Conservation (phyloP, 2,797 vertebrate species). For the Eulemur albifrons region DNA sequence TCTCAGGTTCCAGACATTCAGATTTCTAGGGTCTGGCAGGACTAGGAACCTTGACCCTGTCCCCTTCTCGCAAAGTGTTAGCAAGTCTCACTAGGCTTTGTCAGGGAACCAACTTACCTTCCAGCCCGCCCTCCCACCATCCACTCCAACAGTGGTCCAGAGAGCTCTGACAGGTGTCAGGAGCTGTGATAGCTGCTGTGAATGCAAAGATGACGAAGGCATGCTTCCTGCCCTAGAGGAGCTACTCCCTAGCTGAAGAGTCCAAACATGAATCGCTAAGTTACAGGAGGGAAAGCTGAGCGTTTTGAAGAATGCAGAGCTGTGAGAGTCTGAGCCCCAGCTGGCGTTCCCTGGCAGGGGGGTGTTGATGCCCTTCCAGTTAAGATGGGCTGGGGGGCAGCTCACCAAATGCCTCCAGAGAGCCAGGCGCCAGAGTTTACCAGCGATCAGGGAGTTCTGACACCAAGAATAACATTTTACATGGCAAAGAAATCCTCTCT, state of each 20-base stretch:
- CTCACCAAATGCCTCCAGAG: background rate
- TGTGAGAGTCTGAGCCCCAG: fast-evolving
- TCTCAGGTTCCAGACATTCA: background rate
- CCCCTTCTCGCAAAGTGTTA: background rate
- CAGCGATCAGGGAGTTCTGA: background rate
- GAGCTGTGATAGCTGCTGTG: background rate
- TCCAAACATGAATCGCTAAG: background rate
- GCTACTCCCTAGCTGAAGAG: background rate
- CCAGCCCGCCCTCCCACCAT: background rate
- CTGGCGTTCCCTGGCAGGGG: background rate
- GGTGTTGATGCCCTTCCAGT: background rate
- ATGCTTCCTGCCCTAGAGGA: background rate
- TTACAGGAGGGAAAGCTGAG: background rate
- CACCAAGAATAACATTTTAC: background rate
- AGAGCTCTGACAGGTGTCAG: too few relatives aligned
- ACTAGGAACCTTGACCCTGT: background rate
- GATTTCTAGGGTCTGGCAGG: background rate
- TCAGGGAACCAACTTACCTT: background rate
- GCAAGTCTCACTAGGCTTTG: background rate
- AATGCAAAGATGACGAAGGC: background rate
- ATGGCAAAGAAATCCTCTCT: background rate
- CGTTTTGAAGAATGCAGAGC: background rate
- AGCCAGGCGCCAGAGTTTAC: background rate
- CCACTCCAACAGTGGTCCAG: background rate
- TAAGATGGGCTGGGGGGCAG: background rate